A percentile compares a stretch with the other conserved stretches of the same genome.
These are phyloP conservation scores for Cepaea hortensis DNA, from an alignment of 2,888 invertebrate species.

Conservation along the genomic window DNA sequence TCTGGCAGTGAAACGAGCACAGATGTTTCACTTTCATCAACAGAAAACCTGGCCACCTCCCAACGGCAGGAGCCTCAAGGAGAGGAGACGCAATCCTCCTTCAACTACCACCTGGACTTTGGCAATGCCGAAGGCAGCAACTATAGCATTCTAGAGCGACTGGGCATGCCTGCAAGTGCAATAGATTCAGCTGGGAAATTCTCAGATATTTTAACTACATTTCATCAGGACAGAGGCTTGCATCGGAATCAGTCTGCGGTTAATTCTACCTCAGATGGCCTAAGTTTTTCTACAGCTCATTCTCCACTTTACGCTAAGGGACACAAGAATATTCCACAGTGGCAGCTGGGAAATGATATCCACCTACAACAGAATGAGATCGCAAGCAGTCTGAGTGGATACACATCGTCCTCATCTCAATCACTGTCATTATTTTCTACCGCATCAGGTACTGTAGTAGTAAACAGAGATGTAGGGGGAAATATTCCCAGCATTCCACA, in stretches of 20 bases:
- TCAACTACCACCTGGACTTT: constrained; percentile 56
- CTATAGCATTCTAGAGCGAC: constrained; percentile 71
- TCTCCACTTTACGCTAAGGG: constrained; percentile 30
- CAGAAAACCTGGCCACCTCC: constrained; percentile 85
- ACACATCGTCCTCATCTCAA: not conserved
- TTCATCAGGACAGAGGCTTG: not conserved
- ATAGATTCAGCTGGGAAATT: constrained; percentile 45
- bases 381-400: not conserved
- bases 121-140: constrained; percentile 71
- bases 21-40: constrained; percentile 89
- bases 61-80: constrained; percentile 91
- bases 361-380: constrained; percentile 4
- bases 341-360: constrained; percentile 21
- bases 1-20: constrained; percentile 88
- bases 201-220: constrained; percentile 4
- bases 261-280: constrained; percentile 5
- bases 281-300: not conserved
- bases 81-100: constrained; percentile 81
- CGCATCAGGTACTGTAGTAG: not conserved
- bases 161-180: constrained; percentile 66
- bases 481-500: constrained; percentile 12
- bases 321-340: constrained; percentile 45
- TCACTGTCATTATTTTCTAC: constrained; percentile 2
- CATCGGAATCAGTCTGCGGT: not conserved
- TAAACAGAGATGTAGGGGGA: constrained; percentile 11